A percentile compares a stretch with the other conserved stretches of the same genome.
phyloP scores from a whole-genome alignment of 1,140 invertebrate genomes.

The Drosophila kikkawai region DNA sequence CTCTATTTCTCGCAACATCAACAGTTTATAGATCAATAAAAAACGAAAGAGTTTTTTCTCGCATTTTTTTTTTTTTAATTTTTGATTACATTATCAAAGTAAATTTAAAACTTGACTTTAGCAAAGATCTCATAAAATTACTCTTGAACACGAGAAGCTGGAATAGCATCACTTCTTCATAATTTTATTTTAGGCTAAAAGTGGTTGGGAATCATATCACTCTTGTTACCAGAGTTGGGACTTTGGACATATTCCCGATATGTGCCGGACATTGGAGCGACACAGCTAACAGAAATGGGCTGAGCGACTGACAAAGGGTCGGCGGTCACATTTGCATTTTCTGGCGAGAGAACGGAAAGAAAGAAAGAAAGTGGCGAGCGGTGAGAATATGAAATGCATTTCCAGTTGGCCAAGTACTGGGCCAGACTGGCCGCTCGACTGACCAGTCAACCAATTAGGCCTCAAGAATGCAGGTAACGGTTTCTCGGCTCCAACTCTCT shows the following conservation, averaged over 20 bases:
- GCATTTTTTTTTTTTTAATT: no score
- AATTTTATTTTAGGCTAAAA: no score
- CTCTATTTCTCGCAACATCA: background rate
- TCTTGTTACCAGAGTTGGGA: background rate
- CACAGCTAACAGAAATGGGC: background rate
- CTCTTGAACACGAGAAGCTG: background rate
- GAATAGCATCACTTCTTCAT: background rate
- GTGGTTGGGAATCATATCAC: background rate
- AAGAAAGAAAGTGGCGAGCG: conserved; percentile 51
- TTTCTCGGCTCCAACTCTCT: conserved; percentile 45
- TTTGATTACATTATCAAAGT: no score
- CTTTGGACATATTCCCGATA: background rate
- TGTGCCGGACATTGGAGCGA: background rate
- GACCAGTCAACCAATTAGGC: conserved; percentile 63
- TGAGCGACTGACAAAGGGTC: conserved; percentile 8
- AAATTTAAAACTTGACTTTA: no score
- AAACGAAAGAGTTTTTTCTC: no score
- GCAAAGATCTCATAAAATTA: no score
- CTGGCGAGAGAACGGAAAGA: conserved; percentile 47
- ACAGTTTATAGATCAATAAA: background rate
- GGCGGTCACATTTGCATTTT: conserved; percentile 52
- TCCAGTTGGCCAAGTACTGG: conserved; percentile 63
- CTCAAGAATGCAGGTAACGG: conserved; percentile 68
- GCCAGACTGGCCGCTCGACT: conserved; percentile 30
- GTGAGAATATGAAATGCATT: conserved; percentile 42